A percentile compares a stretch with the other conserved stretches of the same genome.
Conservation (phyloP, 1,140 invertebrate genomes). For the Drosophila aff. region DNA sequence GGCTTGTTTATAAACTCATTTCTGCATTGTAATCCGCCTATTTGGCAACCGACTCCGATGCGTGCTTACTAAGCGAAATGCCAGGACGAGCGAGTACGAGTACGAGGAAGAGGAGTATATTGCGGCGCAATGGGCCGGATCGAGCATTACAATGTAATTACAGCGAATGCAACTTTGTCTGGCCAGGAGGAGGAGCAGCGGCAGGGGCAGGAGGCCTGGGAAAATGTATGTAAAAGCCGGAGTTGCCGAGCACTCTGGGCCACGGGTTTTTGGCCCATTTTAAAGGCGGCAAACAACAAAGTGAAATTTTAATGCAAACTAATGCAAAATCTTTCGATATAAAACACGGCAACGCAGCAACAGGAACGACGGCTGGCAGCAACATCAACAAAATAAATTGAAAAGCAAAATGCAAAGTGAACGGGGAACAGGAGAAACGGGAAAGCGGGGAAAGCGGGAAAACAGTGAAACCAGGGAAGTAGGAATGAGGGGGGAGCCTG, state of each 20-base stretch:
- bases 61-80: slow-evolving; percentile 67
- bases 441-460: background rate
- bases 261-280: slow-evolving; percentile 34
- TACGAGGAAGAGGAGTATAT: slow-evolving; percentile 8
- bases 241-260: slow-evolving; percentile 7
- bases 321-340: slow-evolving; percentile 83
- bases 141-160: slow-evolving; percentile 76
- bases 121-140: slow-evolving; percentile 23
- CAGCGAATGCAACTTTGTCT: slow-evolving; percentile 77
- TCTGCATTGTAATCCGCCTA: slow-evolving; percentile 76
- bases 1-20: slow-evolving; percentile 82
- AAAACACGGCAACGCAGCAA: slow-evolving; percentile 43
- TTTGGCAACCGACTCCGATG: slow-evolving; percentile 69
- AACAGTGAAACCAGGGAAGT: background rate
- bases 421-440: slow-evolving; percentile 13
- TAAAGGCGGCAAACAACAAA: slow-evolving; percentile 71
- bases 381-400: slow-evolving; percentile 75
- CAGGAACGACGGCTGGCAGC: slow-evolving; percentile 23
- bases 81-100: slow-evolving; percentile 1
- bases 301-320: slow-evolving; percentile 83
- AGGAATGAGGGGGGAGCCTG: slow-evolving; percentile 1
- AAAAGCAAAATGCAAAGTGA: slow-evolving; percentile 82
- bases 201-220: slow-evolving; percentile 2
- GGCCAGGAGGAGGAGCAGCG: slow-evolving; percentile 1
- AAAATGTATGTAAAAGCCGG: slow-evolving; percentile 59